phyloP scores from a whole-genome alignment of 2,888 invertebrate species.

The Aphodius granarius region DNA sequence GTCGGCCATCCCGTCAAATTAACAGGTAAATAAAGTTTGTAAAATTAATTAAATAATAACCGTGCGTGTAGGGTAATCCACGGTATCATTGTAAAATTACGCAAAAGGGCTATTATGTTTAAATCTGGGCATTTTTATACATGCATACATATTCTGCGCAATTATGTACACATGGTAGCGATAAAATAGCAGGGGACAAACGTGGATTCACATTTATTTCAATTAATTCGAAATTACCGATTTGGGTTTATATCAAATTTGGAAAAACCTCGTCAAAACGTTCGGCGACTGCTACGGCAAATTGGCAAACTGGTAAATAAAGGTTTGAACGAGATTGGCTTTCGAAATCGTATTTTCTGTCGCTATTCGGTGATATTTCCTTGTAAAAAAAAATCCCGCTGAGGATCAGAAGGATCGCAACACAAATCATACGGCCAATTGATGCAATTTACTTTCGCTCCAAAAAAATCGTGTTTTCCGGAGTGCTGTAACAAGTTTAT shows the following conservation, averaged over 20 bases:
- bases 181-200: not conserved
- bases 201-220: not conserved
- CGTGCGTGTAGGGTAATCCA: not conserved
- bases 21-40: not conserved
- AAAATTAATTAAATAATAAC: not conserved
- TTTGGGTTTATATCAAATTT: not conserved
- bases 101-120: not conserved
- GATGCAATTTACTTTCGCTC: conserved; percentile 2
- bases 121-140: not conserved
- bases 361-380: conserved; percentile 2
- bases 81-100: not conserved
- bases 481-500: not conserved
- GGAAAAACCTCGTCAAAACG: not conserved
- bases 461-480: not conserved
- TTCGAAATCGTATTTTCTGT: conserved; percentile 7
- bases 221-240: not conserved
- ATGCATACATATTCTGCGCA: not conserved
- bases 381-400: conserved; percentile 1
- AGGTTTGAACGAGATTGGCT: conserved; percentile 1
- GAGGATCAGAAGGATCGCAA: not conserved
- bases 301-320: not conserved
- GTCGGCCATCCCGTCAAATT: not conserved
- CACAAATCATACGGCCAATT: conserved; percentile 1
- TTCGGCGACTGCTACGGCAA: not conserved
- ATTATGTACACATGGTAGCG: not conserved